These are phyloP conservation scores for Chironomus striatipennis DNA, from an alignment of 1,140 invertebrate genomes.

Conservation along the genomic window DNA sequence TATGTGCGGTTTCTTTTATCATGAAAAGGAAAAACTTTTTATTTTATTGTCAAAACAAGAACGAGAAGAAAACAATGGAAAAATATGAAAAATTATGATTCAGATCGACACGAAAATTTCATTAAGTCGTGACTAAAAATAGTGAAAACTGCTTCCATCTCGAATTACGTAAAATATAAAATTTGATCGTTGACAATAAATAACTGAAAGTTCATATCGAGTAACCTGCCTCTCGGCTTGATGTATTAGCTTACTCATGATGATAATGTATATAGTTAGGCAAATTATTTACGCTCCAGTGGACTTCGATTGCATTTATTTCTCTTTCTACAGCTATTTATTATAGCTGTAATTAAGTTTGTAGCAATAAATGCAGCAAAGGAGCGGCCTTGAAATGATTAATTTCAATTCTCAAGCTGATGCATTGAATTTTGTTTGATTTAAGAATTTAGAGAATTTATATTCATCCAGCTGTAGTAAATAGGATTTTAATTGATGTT, in stretches of 20 bases:
- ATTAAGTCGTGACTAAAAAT: no score
- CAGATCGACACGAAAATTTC: no score
- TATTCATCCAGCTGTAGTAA: no score
- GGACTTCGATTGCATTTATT: neutral
- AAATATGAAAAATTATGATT: no score
- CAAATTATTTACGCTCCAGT: neutral
- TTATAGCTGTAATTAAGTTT: neutral
- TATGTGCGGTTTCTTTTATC: no score
- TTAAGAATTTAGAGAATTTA: no score
- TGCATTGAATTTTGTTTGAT: no score
- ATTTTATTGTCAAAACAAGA: no score
- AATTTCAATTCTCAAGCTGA: no score
- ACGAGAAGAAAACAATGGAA: no score
- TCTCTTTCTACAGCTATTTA: neutral
- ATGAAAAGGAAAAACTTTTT: no score
- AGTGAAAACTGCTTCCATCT: neutral
- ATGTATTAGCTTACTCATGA: neutral
- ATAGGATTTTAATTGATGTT: no score
- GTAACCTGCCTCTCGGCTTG: neutral
- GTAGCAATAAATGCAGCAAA: neutral
- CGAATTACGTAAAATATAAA: neutral
- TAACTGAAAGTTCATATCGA: neutral
- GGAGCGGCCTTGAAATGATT: neutral
- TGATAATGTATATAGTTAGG: conserved; percentile 2
- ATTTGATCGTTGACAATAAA: neutral